phyloP scores from a whole-genome alignment of 2,888 invertebrate genomes.

The Rhorus exstirpatorius region DNA sequence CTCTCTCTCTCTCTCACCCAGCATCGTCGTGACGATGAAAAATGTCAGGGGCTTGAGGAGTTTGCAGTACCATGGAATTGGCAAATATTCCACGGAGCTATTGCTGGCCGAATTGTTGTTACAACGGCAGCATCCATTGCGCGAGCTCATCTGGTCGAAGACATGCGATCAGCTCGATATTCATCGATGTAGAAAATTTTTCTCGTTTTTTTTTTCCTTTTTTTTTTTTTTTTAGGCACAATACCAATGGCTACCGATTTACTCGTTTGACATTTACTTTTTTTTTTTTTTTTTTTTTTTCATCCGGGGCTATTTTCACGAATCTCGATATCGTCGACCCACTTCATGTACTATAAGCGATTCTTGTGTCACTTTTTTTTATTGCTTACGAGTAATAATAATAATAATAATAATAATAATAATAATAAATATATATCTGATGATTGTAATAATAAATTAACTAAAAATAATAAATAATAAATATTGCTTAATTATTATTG shows the following conservation, averaged over 20 bases:
- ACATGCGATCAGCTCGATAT: constrained; percentile 44
- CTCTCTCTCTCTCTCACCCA: constrained; percentile 74
- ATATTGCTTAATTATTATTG: constrained; percentile 5
- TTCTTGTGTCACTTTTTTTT: constrained; percentile 8
- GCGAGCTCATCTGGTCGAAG: constrained; percentile 78
- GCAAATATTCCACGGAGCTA: constrained; percentile 72
- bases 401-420: constrained; percentile 4
- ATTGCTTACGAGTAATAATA: background rate
- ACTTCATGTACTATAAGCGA: background rate
- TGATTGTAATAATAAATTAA: background rate
- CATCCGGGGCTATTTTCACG: constrained; percentile 11
- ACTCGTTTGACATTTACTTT: constrained; percentile 19
- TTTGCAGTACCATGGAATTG: constrained; percentile 77
- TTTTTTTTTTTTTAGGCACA: background rate
- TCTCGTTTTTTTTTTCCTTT: constrained; percentile 4
- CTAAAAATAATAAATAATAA: constrained; percentile 14
- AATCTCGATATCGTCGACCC: constrained; percentile 9
- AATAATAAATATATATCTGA: constrained; percentile 30
- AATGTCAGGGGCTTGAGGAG: constrained; percentile 79
- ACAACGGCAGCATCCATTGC: constrained; percentile 76
- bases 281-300: no score
- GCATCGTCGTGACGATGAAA: constrained; percentile 80
- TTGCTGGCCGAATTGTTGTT: constrained; percentile 76
- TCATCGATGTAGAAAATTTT: constrained; percentile 19
- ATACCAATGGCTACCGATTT: no score